Conservation (phyloP, 2,888 invertebrate genomes). For the Sussaba pulchella region DNA sequence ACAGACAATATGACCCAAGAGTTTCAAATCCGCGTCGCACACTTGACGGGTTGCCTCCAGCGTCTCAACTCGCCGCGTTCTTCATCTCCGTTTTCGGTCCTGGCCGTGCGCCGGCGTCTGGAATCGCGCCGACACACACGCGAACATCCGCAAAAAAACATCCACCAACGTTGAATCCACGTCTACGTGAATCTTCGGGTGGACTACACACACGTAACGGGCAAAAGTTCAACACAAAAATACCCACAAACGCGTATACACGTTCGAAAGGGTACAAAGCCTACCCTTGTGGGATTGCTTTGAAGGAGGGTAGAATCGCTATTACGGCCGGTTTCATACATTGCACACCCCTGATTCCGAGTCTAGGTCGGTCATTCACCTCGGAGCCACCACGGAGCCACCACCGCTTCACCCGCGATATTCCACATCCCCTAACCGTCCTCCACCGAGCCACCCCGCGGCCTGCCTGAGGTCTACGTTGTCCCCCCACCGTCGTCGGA, state of each 20-base stretch:
- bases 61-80: slow-evolving; percentile 26
- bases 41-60: slow-evolving; percentile 19
- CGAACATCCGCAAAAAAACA: background rate
- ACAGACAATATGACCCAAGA: background rate
- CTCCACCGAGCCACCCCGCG: no score
- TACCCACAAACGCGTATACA: slow-evolving; percentile 45
- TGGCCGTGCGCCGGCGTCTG: slow-evolving; percentile 62
- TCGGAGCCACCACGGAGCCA: slow-evolving; percentile 71
- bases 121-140: no score
- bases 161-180: background rate
- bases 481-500: slow-evolving; percentile 16
- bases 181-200: background rate
- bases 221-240: slow-evolving; percentile 30
- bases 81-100: slow-evolving; percentile 48
- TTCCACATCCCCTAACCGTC: slow-evolving; percentile 62
- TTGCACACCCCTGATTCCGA: slow-evolving; percentile 84
- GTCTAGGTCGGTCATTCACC: slow-evolving; percentile 85
- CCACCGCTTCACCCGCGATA: slow-evolving; percentile 60
- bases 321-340: slow-evolving; percentile 80
- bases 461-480: slow-evolving; percentile 8
- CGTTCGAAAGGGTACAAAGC: slow-evolving; percentile 75
- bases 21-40: slow-evolving; percentile 31
- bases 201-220: background rate
- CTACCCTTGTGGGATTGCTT: slow-evolving; percentile 81
- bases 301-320: slow-evolving; percentile 77